Evolutionary conservation across 2,888 invertebrate species (phyloP), one percentile per base, ranked within the genome.

Genomic region (Papilio gigon): DNA sequence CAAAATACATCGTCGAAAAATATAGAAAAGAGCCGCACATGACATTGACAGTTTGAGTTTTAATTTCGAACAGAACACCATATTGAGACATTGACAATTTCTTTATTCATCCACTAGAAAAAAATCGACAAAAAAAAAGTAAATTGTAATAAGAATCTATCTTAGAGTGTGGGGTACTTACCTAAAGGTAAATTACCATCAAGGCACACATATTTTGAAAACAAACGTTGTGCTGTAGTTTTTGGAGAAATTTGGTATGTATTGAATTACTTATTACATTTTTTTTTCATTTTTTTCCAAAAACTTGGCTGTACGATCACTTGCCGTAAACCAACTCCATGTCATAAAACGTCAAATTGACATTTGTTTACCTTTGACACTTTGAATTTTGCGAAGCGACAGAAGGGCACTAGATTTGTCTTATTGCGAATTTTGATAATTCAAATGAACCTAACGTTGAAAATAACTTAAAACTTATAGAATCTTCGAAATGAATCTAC

Each of bases 21-120:
- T 72, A 71, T 74, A 73, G 72, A 71, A 72, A 80, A 74, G 76
- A 74, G 77, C 75, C 73, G 74, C 77, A 74, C 72, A 74, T 80
- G 81, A 82, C 81, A 84, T 74, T 80, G 81, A 82, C 81, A 84
- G 75, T 69, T 75, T 66, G 72, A 73, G 75, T 78, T 78, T 75
- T 78, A 74, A 74, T 72, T 40, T 40, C 9, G 47, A 3, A 37
- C 1, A 40, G 37, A 35, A 22, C 12, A 33, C 22, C n/a, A n/a
- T n/a, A n/a, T n/a, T 30, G 17, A 27, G 65, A 70, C 53, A 30
- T 17, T 30, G 30, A 56, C 30, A 30, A 17, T 30, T 30, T 9
- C 4, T 11, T 4, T 11, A 1, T 30, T 9, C 8, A 3, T 9
- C 53, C n/a, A 30, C 6, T 4, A 30, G 9, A 56, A 11, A 30